These are phyloP conservation scores for Drosophila lowei DNA, from an alignment of 1,140 invertebrate genomes.

Conservation along the genomic window DNA sequence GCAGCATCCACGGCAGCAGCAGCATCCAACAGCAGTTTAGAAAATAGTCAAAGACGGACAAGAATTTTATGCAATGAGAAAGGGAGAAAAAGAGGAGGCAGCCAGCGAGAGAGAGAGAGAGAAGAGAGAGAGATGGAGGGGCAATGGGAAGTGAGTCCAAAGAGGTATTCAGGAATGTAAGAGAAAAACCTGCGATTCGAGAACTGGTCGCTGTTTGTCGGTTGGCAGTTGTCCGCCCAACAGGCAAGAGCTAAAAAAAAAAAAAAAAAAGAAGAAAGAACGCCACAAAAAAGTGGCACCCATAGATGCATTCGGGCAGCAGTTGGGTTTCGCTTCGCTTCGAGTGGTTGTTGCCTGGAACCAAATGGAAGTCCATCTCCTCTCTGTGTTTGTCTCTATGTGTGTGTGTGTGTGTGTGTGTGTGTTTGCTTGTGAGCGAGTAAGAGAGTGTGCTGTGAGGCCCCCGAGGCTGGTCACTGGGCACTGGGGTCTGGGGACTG, in stretches of 20 bases:
- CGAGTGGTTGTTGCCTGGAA: constrained; percentile 40
- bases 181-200: constrained; percentile 67
- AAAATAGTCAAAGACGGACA: constrained; percentile 67
- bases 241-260: constrained; percentile 29
- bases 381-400: background rate
- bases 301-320: constrained; percentile 69
- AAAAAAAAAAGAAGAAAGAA: constrained; percentile 23
- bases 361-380: constrained; percentile 20
- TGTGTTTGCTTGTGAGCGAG: background rate
- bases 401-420: constrained; percentile 11
- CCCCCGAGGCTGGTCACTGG: constrained; percentile 19
- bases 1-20: constrained; percentile 11
- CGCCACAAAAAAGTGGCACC: constrained; percentile 71
- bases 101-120: constrained; percentile 1
- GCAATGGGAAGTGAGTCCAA: constrained; percentile 22
- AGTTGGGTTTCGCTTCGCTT: constrained; percentile 23
- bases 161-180: constrained; percentile 61
- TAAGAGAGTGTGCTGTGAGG: constrained; percentile 4
- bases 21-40: constrained; percentile 48
- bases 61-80: constrained; percentile 56
- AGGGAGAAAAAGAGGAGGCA: constrained; percentile 27
- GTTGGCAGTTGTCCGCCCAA: constrained; percentile 55
- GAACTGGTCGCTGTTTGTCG: constrained; percentile 55
- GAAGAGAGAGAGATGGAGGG: constrained; percentile 26
- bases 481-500: constrained; percentile 17